Conservation (phyloP, 1,140 invertebrate species). For the Pissodes strobi region DNA sequence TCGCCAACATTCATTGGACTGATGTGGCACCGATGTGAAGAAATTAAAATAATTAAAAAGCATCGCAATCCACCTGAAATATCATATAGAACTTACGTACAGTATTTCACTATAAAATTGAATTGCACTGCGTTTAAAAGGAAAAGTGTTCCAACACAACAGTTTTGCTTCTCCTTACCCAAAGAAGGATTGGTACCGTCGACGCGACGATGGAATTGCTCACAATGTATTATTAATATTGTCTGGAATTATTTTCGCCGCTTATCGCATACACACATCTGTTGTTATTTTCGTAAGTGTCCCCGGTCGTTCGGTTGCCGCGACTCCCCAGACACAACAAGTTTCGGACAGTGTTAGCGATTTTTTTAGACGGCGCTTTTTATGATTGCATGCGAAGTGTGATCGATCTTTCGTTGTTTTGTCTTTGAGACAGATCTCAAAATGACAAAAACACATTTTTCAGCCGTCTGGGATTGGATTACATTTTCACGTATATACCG, state of each 20-base stretch:
- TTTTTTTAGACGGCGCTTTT: neutral
- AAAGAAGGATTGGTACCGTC: slow-evolving; percentile 9
- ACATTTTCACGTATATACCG: too few relatives aligned
- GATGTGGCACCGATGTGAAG: too few relatives aligned
- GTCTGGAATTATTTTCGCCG: slow-evolving; percentile 23
- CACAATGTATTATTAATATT: slow-evolving; percentile 16
- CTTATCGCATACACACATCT: slow-evolving; percentile 23
- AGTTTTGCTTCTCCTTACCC: neutral
- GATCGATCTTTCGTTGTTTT: neutral
- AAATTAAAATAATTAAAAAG: too few relatives aligned
- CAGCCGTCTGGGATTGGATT: too few relatives aligned
- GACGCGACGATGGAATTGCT: slow-evolving; percentile 3
- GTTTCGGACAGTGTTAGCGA: neutral
- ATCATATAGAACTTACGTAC: too few relatives aligned
- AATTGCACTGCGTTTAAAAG: neutral
- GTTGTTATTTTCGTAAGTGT: slow-evolving; percentile 19
- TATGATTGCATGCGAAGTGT: too few relatives aligned
- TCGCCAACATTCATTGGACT: too few relatives aligned
- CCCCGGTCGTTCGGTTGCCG: neutral
- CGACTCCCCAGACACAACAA: slow-evolving; percentile 20
- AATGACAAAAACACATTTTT: too few relatives aligned
- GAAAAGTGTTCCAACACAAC: neutral
- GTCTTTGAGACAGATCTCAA: too few relatives aligned
- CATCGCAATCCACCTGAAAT: too few relatives aligned
- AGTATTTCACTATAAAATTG: too few relatives aligned